Conservation (phyloP, 1,140 invertebrate species). For the Hylyphantes graminicola region DNA sequence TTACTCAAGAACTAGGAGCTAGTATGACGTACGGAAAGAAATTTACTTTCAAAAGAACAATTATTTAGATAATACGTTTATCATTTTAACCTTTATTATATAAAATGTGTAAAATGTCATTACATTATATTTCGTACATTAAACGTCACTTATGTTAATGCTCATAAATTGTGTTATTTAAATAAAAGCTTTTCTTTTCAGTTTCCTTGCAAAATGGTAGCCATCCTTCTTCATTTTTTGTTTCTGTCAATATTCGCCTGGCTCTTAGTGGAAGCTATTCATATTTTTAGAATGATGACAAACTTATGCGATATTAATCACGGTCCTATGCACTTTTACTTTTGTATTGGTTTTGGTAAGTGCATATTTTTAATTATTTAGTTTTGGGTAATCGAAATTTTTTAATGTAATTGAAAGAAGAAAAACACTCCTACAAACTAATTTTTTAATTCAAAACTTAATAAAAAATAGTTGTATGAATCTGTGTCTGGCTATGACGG, state of each 20-base stretch:
- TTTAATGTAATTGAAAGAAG: no score
- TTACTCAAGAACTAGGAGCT: no score
- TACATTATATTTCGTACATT: background rate
- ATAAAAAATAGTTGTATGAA: no score
- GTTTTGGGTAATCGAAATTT: no score
- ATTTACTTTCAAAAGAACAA: no score
- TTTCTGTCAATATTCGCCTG: constrained; percentile 90
- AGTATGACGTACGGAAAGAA: no score
- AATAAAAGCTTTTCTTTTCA: constrained; percentile 65
- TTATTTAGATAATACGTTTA: no score
- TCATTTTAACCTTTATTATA: background rate
- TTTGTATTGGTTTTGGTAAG: constrained; percentile 88
- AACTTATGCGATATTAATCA: constrained; percentile 96
- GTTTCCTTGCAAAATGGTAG: constrained; percentile 88
- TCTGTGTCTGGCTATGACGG: no score
- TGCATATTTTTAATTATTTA: background rate
- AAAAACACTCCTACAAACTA: no score
- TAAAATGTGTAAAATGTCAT: background rate
- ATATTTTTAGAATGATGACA: constrained; percentile 93
- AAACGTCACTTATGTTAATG: background rate
- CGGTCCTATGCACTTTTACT: constrained; percentile 93
- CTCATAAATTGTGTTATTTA: background rate
- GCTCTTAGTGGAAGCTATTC: constrained; percentile 90
- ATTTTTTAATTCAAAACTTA: no score
- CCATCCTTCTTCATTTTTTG: constrained; percentile 92